Evolutionary conservation across 2,797 vertebrate genomes (phyloP), one percentile per base, ranked within the genome.

Genomic region (Neopelma chrysocephalum): DNA sequence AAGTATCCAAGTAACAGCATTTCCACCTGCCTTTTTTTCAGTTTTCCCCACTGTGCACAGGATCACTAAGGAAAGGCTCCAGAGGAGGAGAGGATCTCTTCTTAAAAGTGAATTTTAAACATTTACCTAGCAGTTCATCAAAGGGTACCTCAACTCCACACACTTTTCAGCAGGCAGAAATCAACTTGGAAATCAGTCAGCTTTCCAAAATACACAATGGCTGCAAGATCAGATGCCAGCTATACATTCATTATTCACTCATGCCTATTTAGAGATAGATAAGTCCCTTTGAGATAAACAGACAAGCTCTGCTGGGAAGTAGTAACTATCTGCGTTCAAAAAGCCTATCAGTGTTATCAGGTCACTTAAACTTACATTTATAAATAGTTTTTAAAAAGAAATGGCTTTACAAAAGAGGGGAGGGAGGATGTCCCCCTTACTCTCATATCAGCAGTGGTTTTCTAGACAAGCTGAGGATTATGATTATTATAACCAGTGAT

Each of bases 371-470:
- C 25, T 65, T 71, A 9, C 12, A 57, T 78, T 88, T 86, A 42
- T 38, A 84, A 86, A 69, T 6, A n/a, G 20, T 32, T 53, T 26
- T 80, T 79, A 42, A 26, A 70, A 64, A 83, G 1, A 65, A 86
- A 54, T 20, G 3, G 11, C 31, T 69, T 58, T 1, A 1, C 38
- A 17, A 26, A 32, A 12, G 5, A 19, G 1, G 1, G n/a, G 15
- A 29, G 20, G 4, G 5, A 54, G 3, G 15, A 42, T 54, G 12
- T 29, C 40, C 45, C 38, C 20, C 4, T 3, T 12, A 73, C 17
- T 9, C 34, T 32, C 51, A 14, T 65, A 25, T 38, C 29, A 60
- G 51, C 34, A 61, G 36, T 40, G 20, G 43, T 45, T 93, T 69
- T 36, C 72, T 38, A 64, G 13, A 18, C 43, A 95, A 66, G 32